A percentile compares a stretch with the other conserved stretches of the same genome.
These are phyloP conservation scores for Grapholita molesta DNA, from an alignment of 1,140 invertebrate genomes.

Conservation along the genomic window DNA sequence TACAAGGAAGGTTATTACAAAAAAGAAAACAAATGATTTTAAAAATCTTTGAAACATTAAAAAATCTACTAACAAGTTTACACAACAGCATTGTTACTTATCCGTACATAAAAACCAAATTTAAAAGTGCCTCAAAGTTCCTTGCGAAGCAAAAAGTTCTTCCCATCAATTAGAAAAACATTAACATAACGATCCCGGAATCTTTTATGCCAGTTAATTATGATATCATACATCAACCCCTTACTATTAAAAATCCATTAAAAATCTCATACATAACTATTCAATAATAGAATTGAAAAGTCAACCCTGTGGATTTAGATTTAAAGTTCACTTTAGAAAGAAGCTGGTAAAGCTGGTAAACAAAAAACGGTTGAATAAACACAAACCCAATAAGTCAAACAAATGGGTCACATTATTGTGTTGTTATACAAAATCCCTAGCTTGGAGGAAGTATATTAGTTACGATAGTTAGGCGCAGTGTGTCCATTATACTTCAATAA, in stretches of 20 bases:
- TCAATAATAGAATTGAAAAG: neutral
- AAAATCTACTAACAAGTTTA: too few relatives aligned
- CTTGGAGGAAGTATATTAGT: conserved; percentile 60
- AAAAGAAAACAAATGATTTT: too few relatives aligned
- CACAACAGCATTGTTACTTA: neutral
- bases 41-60: neutral
- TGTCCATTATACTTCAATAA: conserved; percentile 29
- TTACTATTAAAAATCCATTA: conserved; percentile 45
- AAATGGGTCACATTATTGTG: conserved; percentile 47
- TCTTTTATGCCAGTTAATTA: conserved; percentile 44
- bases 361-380: conserved; percentile 30
- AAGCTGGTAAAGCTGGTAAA: neutral
- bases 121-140: neutral
- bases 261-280: conserved; percentile 8
- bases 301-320: neutral
- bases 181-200: conserved; percentile 2
- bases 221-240: conserved; percentile 57
- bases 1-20: too few relatives aligned
- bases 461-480: conserved; percentile 32
- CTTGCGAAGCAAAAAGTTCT: neutral
- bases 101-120: neutral
- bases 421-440: conserved; percentile 51
- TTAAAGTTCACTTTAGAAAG: neutral
- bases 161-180: conserved; percentile 6
- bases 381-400: conserved; percentile 47